Conservation (phyloP, 2,797 vertebrate genomes). For the Anas bahamensis region DNA sequence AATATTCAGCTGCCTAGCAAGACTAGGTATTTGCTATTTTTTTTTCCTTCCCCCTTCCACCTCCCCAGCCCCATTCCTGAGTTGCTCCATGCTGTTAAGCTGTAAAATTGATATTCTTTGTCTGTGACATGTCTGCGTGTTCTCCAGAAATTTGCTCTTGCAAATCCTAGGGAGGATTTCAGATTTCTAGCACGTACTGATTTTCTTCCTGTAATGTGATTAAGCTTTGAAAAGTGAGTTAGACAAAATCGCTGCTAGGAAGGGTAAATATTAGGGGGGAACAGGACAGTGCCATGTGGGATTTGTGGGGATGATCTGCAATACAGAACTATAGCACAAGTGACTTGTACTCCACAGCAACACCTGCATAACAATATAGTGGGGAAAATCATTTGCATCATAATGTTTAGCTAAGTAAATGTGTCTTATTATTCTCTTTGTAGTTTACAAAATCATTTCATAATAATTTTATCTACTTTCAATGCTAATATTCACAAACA, state of each 20-base stretch:
- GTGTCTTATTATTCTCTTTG: background rate
- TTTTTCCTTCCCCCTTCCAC: background rate
- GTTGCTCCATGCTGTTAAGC: background rate
- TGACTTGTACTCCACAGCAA: background rate
- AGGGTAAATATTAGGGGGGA: background rate
- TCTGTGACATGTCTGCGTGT: background rate
- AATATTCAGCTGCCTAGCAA: background rate
- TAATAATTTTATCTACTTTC: background rate
- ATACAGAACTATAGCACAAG: background rate
- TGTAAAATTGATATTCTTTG: background rate
- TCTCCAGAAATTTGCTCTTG: constrained; percentile 20
- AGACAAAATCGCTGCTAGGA: background rate
- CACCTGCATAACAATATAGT: background rate
- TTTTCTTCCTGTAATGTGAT: background rate
- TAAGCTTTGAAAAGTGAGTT: constrained; percentile 14
- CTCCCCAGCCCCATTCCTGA: background rate
- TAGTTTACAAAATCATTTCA: background rate
- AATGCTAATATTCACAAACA: background rate
- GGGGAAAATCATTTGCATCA: background rate
- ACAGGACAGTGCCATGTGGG: background rate
- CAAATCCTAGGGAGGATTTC: background rate
- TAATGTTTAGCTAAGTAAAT: background rate
- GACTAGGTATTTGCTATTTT: background rate
- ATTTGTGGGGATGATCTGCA: background rate
- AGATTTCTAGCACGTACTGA: background rate